Conservation (phyloP, 2,888 invertebrate species). For the Caenorhabditis afra region DNA sequence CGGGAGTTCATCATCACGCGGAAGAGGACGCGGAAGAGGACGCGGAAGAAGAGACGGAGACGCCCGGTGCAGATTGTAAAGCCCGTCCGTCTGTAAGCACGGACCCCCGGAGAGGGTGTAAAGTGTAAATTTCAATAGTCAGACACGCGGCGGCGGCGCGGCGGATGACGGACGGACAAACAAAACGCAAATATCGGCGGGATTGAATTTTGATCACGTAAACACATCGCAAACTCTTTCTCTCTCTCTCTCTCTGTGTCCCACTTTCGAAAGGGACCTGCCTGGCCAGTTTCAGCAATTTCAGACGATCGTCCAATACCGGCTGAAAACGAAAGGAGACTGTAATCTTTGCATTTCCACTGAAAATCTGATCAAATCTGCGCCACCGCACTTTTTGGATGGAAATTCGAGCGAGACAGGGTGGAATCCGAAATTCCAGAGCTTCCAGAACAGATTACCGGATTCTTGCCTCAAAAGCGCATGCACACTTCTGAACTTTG, state of each 20-base stretch:
- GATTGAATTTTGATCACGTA: slow-evolving; percentile 51
- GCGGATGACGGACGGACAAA: slow-evolving; percentile 44
- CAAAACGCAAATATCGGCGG: slow-evolving; percentile 29
- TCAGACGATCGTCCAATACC: too few species aligned
- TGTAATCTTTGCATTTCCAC: too few species aligned
- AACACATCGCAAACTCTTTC: slow-evolving; percentile 32
- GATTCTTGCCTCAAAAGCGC: too few species aligned
- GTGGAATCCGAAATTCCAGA: too few species aligned
- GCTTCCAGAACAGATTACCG: too few species aligned
- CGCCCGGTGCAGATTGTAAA: slow-evolving; percentile 37
- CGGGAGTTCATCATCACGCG: slow-evolving; percentile 1
- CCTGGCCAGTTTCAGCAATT: too few species aligned
- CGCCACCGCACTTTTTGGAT: too few species aligned
- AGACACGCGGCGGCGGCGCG: slow-evolving; percentile 21
- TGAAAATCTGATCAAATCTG: too few species aligned
- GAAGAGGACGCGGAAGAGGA: not conserved
- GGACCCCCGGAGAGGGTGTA: not conserved
- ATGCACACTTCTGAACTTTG: too few species aligned
- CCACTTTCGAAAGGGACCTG: not conserved
- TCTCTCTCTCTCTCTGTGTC: too few species aligned
- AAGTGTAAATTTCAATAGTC: slow-evolving; percentile 42
- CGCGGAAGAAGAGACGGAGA: not conserved
- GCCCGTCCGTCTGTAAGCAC: slow-evolving; percentile 45
- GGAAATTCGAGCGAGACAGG: too few species aligned
- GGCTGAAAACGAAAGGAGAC: too few species aligned